These are phyloP conservation scores for Morphnarchus princeps DNA, from an alignment of 2,113 vertebrate genomes.

Conservation along the genomic window DNA sequence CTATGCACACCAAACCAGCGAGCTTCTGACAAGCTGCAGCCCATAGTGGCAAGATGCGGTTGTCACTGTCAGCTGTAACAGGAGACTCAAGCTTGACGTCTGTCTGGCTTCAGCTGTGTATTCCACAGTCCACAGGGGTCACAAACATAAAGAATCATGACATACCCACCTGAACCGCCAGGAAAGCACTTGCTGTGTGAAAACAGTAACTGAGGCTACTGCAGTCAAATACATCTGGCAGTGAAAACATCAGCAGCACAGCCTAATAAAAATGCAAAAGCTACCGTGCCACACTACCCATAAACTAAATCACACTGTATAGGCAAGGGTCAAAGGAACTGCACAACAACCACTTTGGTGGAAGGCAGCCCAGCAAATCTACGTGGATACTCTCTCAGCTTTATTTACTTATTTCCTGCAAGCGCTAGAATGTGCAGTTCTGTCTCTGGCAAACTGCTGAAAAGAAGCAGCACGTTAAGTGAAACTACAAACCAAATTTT, in stretches of 20 bases:
- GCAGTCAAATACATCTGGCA: neutral
- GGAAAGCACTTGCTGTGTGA: neutral
- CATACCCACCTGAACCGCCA: neutral
- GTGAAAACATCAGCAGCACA: neutral
- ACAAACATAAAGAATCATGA: neutral
- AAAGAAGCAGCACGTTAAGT: neutral
- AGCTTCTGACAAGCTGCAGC: neutral
- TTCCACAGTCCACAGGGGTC: neutral
- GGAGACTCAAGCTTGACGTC: neutral
- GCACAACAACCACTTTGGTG: neutral
- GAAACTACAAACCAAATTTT: accelerated
- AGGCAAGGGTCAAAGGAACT: neutral
- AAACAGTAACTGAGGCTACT: neutral
- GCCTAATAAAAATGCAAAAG: neutral
- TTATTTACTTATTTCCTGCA: neutral
- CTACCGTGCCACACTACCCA: accelerated
- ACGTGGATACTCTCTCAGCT: neutral
- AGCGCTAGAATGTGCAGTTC: accelerated
- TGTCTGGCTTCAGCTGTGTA: neutral
- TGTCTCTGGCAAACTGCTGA: neutral
- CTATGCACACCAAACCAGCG: no score
- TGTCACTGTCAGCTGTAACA: neutral
- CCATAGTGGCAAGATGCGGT: accelerated
- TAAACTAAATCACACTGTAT: accelerated
- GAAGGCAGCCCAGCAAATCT: neutral